Percentiles rank a stretch among this genome's conserved stretches.
These are phyloP conservation scores for Antechinus stuartii DNA, from an alignment of 2,113 vertebrate genomes.

Conservation along the genomic window DNA sequence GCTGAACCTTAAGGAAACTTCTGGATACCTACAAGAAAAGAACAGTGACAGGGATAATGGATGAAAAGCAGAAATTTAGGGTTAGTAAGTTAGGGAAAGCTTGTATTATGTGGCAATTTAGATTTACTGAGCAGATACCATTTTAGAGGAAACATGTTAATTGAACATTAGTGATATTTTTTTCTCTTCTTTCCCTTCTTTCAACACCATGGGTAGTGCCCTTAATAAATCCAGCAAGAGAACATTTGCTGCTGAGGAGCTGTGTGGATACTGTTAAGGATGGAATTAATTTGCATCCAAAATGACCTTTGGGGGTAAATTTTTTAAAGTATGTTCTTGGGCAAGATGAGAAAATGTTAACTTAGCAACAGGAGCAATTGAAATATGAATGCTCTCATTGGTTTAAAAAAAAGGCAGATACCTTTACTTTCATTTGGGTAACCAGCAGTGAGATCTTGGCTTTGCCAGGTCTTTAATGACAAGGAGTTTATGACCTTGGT, in stretches of 20 bases:
- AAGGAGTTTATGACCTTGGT: neutral
- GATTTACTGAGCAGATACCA: neutral
- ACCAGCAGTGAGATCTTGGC: neutral
- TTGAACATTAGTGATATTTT: neutral
- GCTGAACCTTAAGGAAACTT: neutral
- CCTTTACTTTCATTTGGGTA: neutral
- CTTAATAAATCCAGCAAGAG: neutral
- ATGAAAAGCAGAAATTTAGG: neutral
- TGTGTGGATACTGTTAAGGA: neutral
- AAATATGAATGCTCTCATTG: neutral
- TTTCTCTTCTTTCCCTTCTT: neutral
- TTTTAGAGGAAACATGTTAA: neutral
- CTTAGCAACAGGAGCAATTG: neutral
- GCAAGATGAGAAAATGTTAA: neutral
- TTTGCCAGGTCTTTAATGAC: neutral
- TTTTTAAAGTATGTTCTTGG: neutral
- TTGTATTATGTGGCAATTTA: neutral
- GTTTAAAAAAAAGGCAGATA: neutral
- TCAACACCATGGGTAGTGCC: neutral
- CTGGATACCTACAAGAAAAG: neutral
- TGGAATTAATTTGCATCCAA: constrained; percentile 1
- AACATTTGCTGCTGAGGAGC: neutral
- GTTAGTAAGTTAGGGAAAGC: neutral
- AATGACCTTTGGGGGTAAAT: neutral
- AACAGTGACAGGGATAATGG: neutral